Percentiles rank a stretch among this genome's conserved stretches.
These are phyloP conservation scores for Channa striata DNA, from an alignment of 2,797 vertebrate species.

Conservation along the genomic window DNA sequence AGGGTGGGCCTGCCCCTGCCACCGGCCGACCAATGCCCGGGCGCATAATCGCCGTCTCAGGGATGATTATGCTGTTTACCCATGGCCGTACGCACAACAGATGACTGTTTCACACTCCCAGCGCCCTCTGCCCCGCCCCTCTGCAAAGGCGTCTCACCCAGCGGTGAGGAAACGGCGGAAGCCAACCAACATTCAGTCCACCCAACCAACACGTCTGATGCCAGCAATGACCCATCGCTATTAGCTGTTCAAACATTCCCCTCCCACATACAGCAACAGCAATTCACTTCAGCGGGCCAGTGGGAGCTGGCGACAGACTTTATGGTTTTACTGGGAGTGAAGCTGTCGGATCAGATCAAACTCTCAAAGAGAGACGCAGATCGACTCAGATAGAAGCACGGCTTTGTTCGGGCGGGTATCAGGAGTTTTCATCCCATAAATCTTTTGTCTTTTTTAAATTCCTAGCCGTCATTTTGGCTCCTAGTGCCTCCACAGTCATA, in stretches of 20 bases:
- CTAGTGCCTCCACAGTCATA: too few species aligned
- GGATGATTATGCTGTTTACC: slow-evolving; percentile 80
- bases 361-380: neutral
- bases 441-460: too few species aligned
- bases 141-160: slow-evolving; percentile 50
- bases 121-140: slow-evolving; percentile 25
- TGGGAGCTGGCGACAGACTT: slow-evolving; percentile 28
- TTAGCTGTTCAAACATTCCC: slow-evolving; percentile 72
- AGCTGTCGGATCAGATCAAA: slow-evolving; percentile 15
- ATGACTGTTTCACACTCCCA: slow-evolving; percentile 63
- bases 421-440: too few species aligned
- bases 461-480: too few species aligned
- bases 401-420: too few species aligned
- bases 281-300: slow-evolving; percentile 60
- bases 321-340: neutral
- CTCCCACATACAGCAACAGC: slow-evolving; percentile 39
- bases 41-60: slow-evolving; percentile 71
- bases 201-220: slow-evolving; percentile 56
- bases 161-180: slow-evolving; percentile 63
- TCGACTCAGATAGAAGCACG: too few species aligned
- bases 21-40: slow-evolving; percentile 43
- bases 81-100: slow-evolving; percentile 70
- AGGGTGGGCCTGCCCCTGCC: slow-evolving; percentile 61
- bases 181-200: slow-evolving; percentile 65
- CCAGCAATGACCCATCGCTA: slow-evolving; percentile 69